Percentiles rank a stretch among this genome's conserved stretches.
These are phyloP conservation scores for Myrmophylax atrothorax DNA, from an alignment of 2,113 vertebrate species.

Conservation along the genomic window DNA sequence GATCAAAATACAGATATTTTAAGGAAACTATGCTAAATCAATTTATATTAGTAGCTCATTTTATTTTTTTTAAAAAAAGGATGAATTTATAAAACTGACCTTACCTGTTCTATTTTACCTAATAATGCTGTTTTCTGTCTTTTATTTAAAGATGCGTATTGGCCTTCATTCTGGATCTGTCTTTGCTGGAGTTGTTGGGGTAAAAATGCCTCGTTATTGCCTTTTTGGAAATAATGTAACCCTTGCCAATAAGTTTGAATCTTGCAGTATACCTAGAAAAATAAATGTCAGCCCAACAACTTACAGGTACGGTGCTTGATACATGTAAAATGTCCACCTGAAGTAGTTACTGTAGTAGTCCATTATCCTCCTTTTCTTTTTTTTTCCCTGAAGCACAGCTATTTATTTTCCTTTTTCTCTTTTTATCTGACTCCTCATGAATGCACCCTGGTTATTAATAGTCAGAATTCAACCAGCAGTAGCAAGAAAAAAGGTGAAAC, in stretches of 20 bases:
- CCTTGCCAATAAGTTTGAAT: conserved; percentile 98
- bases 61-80: neutral
- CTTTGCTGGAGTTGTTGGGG: conserved; percentile 95
- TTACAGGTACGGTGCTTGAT: conserved; percentile 81
- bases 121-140: neutral
- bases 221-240: conserved; percentile 98
- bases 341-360: neutral
- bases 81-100: neutral
- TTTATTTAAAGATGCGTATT: conserved; percentile 89
- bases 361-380: neutral
- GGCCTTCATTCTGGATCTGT: conserved; percentile 96
- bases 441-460: neutral
- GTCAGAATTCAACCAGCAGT: neutral
- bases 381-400: neutral
- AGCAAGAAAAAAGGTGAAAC: neutral
- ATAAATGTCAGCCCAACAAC: conserved; percentile 97
- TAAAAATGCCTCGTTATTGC: conserved; percentile 98
- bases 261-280: conserved; percentile 89
- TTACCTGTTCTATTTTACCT: neutral
- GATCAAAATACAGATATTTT: neutral
- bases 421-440: neutral
- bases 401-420: neutral
- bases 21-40: neutral
- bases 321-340: neutral
- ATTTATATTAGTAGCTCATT: neutral